These are phyloP conservation scores for Drosophila silvestris DNA, from an alignment of 2,888 invertebrate genomes.

Conservation along the genomic window DNA sequence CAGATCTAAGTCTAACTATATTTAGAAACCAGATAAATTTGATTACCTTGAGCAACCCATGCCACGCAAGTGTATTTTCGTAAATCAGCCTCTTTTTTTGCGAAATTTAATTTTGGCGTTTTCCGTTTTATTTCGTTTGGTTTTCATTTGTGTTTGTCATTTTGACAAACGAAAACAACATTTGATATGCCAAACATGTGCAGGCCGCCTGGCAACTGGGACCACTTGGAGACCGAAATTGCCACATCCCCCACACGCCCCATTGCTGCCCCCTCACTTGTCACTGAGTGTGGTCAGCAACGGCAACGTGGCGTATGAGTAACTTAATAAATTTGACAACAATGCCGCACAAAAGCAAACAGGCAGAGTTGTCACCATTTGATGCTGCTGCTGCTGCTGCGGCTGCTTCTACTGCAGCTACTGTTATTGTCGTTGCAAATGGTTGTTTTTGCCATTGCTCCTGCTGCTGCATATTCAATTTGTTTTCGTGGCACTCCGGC, in stretches of 20 bases:
- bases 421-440: slow-evolving; percentile 39
- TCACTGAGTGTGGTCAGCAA: slow-evolving; percentile 37
- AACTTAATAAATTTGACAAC: slow-evolving; percentile 81
- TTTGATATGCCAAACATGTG: slow-evolving; percentile 70
- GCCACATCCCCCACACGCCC: not conserved
- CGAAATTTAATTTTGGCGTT: slow-evolving; percentile 23
- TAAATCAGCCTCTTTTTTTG: slow-evolving; percentile 20
- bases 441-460: slow-evolving; percentile 36
- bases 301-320: slow-evolving; percentile 71
- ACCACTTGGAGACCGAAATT: slow-evolving; percentile 25
- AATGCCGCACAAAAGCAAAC: slow-evolving; percentile 73
- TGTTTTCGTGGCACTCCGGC: slow-evolving; percentile 73
- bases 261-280: slow-evolving; percentile 24
- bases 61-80: not conserved
- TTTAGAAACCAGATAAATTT: not conserved
- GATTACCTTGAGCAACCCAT: not conserved
- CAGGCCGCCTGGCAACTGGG: slow-evolving; percentile 19
- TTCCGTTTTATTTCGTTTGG: slow-evolving; percentile 44
- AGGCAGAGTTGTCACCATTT: slow-evolving; percentile 64
- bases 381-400: slow-evolving; percentile 26
- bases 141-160: slow-evolving; percentile 60
- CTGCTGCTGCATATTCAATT: slow-evolving; percentile 69
- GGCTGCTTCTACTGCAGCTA: slow-evolving; percentile 20
- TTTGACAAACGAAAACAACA: slow-evolving; percentile 70
- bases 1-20: too few relatives aligned